Base-by-base conservation (phyloP, 2,113 vertebrate species). In the Strigops habroptila region DNA sequence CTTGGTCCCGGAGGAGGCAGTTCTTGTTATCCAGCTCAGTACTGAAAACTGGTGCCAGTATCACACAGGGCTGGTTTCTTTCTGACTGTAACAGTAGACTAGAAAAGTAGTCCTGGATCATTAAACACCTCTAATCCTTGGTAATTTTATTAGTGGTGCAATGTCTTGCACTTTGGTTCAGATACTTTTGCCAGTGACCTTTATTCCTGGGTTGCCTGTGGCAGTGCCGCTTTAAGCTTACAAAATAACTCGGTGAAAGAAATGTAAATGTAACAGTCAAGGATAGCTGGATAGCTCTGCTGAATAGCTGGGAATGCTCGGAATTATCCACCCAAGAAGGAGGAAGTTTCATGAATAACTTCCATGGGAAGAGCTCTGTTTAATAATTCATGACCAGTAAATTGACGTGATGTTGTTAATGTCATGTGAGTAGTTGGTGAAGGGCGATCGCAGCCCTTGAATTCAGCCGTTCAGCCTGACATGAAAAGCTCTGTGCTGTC, bases 401-500 rank as follows among this genome's bases (percentile, higher is more conserved):
- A 52, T 46, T 3, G 10, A 5, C 0, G 5, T 14, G n/a, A 16
- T 87, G 30, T 15, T 39, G 16, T 64, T 55, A 37, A 53, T 27
- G 37, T 41, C 44, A 2, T 6, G 25, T 10, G 68, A 86, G 10
- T 30, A 46, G 59, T 60, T 77, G 35, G 16, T 37, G 73, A 51
- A 52, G 48, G 44, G 18, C 39, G 46, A 48, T 31, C 62, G 7
- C 31, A 28, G 69, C 65, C 57, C 23, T 64, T 71, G 31, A 81
- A n/a, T 68, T 70, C 60, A 86, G 0, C 79, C 1, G 3, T 48
- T 83, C 59, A 71, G 51, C n/a, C 6, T 27, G 10, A 18, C 8
- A 1, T 33, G 35, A 4, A 37, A 48, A 55, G n/a, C 8, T 59
- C 59, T 48, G 0, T 19, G 5, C 7, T 70, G 35, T 7, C n/a